Percentiles rank a stretch among this genome's conserved stretches.
Conservation (phyloP, 2,888 invertebrate genomes). For the Microctonus brassicae region DNA sequence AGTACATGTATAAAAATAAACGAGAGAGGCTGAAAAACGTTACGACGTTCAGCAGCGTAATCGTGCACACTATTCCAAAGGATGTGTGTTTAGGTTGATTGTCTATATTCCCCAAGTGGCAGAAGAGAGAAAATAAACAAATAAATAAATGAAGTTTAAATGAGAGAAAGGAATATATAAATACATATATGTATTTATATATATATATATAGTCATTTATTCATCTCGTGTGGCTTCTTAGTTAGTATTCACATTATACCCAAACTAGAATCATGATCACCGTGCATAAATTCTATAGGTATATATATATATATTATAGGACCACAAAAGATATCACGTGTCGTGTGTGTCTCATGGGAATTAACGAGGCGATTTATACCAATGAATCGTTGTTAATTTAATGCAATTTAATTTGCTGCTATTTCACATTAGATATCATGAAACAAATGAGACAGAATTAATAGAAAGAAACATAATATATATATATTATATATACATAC, state of each 20-base stretch:
- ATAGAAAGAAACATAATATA: neutral
- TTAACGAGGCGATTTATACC: slow-evolving; percentile 37
- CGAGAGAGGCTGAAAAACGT: slow-evolving; percentile 26
- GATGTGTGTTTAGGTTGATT: slow-evolving; percentile 12
- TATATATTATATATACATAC: too few relatives aligned
- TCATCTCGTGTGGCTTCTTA: slow-evolving; percentile 11
- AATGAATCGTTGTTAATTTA: slow-evolving; percentile 40
- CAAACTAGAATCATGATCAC: too few relatives aligned
- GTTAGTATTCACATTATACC: too few relatives aligned
- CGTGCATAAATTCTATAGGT: neutral
- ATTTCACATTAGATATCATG: too few relatives aligned
- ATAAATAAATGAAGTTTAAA: too few relatives aligned
- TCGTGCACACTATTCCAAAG: neutral
- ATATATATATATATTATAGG: slow-evolving; percentile 1
- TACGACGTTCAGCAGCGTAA: neutral
- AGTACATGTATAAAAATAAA: slow-evolving; percentile 8
- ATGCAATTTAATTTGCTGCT: too few relatives aligned
- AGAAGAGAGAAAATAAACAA: neutral
- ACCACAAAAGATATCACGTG: slow-evolving; percentile 1
- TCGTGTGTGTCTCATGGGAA: slow-evolving; percentile 42
- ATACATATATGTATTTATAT: too few relatives aligned
- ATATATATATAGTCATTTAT: neutral
- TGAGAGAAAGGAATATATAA: slow-evolving; percentile 9
- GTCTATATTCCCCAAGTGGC: slow-evolving; percentile 1
- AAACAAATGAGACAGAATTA: neutral